Evolutionary conservation across 2,113 vertebrate species (phyloP), one percentile per base, ranked within the genome.

Genomic region (Hippocampus guttulatus): DNA sequence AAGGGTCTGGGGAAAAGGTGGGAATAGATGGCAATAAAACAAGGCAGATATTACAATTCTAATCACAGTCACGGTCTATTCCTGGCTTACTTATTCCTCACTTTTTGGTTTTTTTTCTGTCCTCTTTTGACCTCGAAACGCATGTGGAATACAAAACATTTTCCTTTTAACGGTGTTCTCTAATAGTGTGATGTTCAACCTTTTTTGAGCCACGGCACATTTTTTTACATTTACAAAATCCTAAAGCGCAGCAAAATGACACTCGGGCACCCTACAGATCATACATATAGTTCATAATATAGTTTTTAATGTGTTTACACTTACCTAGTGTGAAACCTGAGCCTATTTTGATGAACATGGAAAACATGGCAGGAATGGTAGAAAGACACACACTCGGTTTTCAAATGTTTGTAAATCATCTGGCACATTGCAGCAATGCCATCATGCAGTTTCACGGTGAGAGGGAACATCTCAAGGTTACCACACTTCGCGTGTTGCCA

Each of bases 391-490:
- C 49, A 52, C 16, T 52, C 16, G n/a, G 20, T 54, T 54, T 54
- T 54, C 52, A 8, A 54, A n/a, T 54, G 52, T 52, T 20, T 54
- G 21, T n/a, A 21, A 54, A 54, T 54, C 52, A 9, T 21, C 52
- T 54, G 7, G 21, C 21, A 54, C 21, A 54, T 54, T 54, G 15
- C 52, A 54, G 21, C 21, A 54, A 21, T 54, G 21, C 21, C 6
- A 54, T 54, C 52, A 54, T 54, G 52, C 20, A 21, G 21, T n/a
- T 54, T 54, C 52, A n/a, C 52, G 8, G 52, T 54, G 52, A 54
- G 5, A 21, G 52, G 52, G 20, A 54, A 54, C 21, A 54, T 54
- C 52, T 54, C 52, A 54, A 75, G 43, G 73, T 25, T 66, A 7
- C 40, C 27, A 43, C 40, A 40, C 9, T 64, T 40, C 40, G 23